Evolutionary conservation across 2,113 vertebrate species (phyloP), one percentile per base, ranked within the genome.

Genomic region (Tonatia bakeri): DNA sequence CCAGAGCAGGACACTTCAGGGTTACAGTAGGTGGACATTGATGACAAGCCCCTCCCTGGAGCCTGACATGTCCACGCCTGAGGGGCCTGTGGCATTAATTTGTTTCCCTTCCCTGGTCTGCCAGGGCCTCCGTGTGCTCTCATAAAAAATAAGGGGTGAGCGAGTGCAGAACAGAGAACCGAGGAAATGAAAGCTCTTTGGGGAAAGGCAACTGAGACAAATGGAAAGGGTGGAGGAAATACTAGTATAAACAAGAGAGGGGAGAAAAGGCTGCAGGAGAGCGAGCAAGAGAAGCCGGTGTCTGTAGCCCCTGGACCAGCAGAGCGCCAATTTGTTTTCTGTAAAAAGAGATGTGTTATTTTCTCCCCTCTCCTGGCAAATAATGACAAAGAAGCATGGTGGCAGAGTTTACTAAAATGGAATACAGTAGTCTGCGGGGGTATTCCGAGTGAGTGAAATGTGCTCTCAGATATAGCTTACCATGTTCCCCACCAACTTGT

Each of bases 401-500:
- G 93, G 52, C 19, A 11, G 88, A 81, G n/a, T 70, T 70, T 56
- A 72, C 70, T 91, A 95, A 95, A 97, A 96, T 82, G 43, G 96
- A 98, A 94, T 64, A 64, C 28, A 64, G 1, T 50, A 52, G 75
- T 96, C 85, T 50, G 87, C 36, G 64, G 54, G 90, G 94, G 85
- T 88, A 40, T 16, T 97, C 90, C 0, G 70, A 96, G 70, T 10
- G 93, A 87, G 67, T 52, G 96, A 97, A 98, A 96, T 22, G 7
- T 96, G 47, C 52, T 97, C 86, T 91, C 94, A 7, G 70, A 90
- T 84, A 90, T 64, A 88, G 69, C 94, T 95, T 96, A 87, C 94
- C 89, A 54, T 50, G 80, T 96, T 94, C 96, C 93, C 91, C 81
- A 96, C 89, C 94, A 91, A 96, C 94, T 97, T 98, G 96, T 85